A percentile compares a stretch with the other conserved stretches of the same genome.
Conservation (phyloP, 1,140 invertebrate species). For the Drosophila tani region DNA sequence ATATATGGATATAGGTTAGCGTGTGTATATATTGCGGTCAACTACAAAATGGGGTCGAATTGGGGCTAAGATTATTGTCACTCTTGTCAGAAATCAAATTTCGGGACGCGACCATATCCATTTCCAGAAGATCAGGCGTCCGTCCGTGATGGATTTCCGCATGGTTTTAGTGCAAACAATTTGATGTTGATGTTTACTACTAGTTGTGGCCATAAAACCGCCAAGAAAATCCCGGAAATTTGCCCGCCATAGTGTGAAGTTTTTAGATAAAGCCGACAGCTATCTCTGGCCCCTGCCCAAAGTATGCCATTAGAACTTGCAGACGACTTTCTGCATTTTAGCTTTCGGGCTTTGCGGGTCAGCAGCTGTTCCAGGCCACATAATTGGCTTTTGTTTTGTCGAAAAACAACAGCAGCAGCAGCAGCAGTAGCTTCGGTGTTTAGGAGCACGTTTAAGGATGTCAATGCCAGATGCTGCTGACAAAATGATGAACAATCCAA, state of each 20-base stretch:
- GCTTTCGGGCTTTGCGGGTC: slow-evolving; percentile 19
- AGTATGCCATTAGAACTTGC: slow-evolving; percentile 39
- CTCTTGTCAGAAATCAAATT: slow-evolving; percentile 48
- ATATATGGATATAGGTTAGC: slow-evolving; percentile 28
- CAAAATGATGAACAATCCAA: slow-evolving; percentile 67
- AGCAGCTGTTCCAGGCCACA: slow-evolving; percentile 33
- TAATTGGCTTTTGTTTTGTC: slow-evolving; percentile 56
- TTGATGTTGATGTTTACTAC: slow-evolving; percentile 28
- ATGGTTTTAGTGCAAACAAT: slow-evolving; percentile 10
- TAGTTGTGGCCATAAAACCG: slow-evolving; percentile 5
- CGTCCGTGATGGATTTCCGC: slow-evolving; percentile 29
- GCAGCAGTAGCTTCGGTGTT: slow-evolving; percentile 10
- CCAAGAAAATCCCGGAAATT: slow-evolving; percentile 29
- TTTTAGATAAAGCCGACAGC: slow-evolving; percentile 26
- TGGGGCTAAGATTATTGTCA: slow-evolving; percentile 31
- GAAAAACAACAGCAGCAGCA: slow-evolving; percentile 13
- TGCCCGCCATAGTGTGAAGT: slow-evolving; percentile 29
- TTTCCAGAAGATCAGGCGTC: slow-evolving; percentile 9
- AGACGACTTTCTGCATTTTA: slow-evolving; percentile 18
- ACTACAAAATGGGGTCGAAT: slow-evolving; percentile 64
- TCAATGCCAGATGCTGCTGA: slow-evolving; percentile 59
- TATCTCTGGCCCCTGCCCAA: background rate
- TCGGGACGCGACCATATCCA: slow-evolving; percentile 1
- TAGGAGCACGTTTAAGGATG: slow-evolving; percentile 64
- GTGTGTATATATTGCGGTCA: slow-evolving; percentile 54